These are phyloP conservation scores for Todus mexicanus DNA, from an alignment of 2,797 vertebrate genomes.

Conservation along the genomic window DNA sequence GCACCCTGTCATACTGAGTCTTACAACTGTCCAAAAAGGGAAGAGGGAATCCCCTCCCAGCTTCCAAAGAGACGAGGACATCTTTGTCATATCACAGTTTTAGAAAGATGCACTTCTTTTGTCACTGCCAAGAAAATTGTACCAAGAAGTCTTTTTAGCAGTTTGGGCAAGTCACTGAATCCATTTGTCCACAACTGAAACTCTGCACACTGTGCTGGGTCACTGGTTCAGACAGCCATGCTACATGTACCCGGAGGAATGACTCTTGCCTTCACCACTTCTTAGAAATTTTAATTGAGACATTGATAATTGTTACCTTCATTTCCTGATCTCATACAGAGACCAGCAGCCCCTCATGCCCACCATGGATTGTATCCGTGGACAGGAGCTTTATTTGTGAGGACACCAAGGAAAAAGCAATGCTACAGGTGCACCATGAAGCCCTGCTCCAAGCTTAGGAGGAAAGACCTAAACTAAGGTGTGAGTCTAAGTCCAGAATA, in stretches of 20 bases:
- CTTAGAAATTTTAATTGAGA: background rate
- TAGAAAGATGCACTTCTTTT: background rate
- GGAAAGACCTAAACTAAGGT: background rate
- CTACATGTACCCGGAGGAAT: background rate
- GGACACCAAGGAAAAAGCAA: background rate
- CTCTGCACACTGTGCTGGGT: background rate
- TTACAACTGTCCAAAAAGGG: too few species aligned
- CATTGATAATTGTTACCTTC: background rate
- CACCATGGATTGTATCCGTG: accelerated
- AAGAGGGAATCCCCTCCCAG: background rate
- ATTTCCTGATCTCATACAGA: background rate
- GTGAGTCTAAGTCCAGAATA: background rate
- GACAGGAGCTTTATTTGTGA: background rate
- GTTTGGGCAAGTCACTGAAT: background rate
- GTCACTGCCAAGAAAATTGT: background rate
- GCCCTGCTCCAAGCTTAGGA: background rate
- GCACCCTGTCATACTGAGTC: too few species aligned
- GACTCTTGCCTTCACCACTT: background rate
- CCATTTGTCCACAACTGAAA: background rate
- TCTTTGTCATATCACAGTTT: background rate
- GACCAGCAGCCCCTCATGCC: background rate
- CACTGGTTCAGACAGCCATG: background rate
- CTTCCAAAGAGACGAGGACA: background rate
- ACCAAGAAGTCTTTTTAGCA: background rate
- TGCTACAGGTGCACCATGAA: background rate